Evolutionary conservation across 1,140 invertebrate species (phyloP), one percentile per base, ranked within the genome.

Genomic region (Colletes gigas): DNA sequence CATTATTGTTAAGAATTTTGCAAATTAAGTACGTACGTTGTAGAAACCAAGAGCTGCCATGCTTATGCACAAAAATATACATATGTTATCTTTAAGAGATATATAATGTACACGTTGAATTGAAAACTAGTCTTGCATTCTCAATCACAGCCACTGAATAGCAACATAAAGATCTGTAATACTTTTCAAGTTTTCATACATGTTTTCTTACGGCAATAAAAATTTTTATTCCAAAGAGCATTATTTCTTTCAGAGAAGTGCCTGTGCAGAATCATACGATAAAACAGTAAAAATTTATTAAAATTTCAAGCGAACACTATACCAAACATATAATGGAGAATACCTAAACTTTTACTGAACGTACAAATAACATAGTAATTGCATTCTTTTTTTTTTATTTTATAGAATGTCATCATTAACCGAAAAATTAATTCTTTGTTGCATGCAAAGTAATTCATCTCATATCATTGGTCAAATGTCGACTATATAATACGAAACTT

Each of bases 141-240:
- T 88, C 86, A 54, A 84, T 88, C 86, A 88, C 86, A 88, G 86
- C 86, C 86, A 82, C 83, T 87, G 70, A 87, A 87, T 68, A 87
- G 76, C 77, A 85, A 82, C 73, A 70, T 59, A 85, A 78, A 85
- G 39, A 74, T 57, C 59, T 78, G 4, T 65, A 70, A 57, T 77
- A 69, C 19, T 69, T 68, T 81, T 65, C 52, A 57, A 60, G 21
- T 78, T 77, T 72, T 30, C 2, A 17, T 41, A 14, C 73, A 55
- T 65, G 44, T 81, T 59, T 66, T 67, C 66, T 21, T n/a, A 6
- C 17, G 41, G 9, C 10, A 55, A 65, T 41, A 7, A 44, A 41
- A 70, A 10, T 44, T 65, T 15, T 41, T 9, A 47, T 15, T 30
- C 19, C 14, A 17, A 71, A 63, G 52, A 54, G 68, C 4, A 54